phyloP scores from a whole-genome alignment of 1,140 invertebrate genomes.

The Scaptomyza hsui region DNA sequence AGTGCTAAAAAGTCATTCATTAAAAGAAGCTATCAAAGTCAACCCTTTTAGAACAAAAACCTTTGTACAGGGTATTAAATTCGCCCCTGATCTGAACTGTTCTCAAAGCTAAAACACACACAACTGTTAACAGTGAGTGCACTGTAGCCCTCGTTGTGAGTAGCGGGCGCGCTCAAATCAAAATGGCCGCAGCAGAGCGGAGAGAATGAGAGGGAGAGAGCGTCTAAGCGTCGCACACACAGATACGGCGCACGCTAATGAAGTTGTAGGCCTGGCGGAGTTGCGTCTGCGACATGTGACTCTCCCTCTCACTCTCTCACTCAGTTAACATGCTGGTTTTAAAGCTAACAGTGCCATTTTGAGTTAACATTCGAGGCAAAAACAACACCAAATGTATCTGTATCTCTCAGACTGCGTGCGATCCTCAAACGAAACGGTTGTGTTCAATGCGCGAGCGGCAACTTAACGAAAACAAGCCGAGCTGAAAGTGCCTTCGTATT shows the following conservation, averaged over 20 bases:
- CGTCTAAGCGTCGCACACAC: constrained; percentile 33
- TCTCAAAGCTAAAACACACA: constrained; percentile 31
- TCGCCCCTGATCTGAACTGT: background rate
- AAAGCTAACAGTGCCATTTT: constrained; percentile 43
- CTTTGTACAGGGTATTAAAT: constrained; percentile 12
- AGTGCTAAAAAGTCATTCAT: too few species aligned
- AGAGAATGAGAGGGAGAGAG: constrained; percentile 24
- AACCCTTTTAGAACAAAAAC: background rate
- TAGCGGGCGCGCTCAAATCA: constrained; percentile 54
- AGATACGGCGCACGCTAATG: constrained; percentile 52
- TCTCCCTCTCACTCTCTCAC: constrained; percentile 7
- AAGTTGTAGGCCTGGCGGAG: constrained; percentile 64
- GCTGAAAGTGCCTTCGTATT: constrained; percentile 32
- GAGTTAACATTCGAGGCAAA: constrained; percentile 37
- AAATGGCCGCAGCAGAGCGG: constrained; percentile 68
- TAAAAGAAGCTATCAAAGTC: too few species aligned
- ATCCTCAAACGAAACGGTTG: constrained; percentile 80
- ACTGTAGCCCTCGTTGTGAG: constrained; percentile 41
- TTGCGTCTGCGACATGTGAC: constrained; percentile 55
- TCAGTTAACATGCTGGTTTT: constrained; percentile 30
- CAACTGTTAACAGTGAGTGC: constrained; percentile 41
- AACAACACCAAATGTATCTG: constrained; percentile 38
- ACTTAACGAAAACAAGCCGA: constrained; percentile 40
- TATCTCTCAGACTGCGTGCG: constrained; percentile 77
- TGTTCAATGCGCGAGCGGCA: constrained; percentile 54